Base-by-base conservation (phyloP, 2,113 vertebrate species). In the mouse (Mus musculus) region DNA sequence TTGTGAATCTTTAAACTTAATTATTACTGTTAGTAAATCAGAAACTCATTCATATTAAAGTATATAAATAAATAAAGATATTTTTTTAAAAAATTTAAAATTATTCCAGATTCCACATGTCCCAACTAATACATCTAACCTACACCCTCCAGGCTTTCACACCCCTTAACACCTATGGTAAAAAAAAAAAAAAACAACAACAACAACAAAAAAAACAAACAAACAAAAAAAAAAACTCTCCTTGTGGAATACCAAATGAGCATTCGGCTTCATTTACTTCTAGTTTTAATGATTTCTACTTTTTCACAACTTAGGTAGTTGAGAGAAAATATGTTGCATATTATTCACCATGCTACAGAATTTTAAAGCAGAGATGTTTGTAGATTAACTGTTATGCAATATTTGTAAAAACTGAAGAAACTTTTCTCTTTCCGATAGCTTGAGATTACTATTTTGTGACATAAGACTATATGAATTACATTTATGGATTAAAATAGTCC, bases 391-490 rank as follows among this genome's bases (percentile, higher is more conserved):
- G 52, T 82, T 26, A 76, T 20, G 28, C 2, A 82, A 4, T 87
- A 77, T 69, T 88, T 93, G 39, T 67, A 80, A 78, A 90, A 94
- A 85, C 16, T 69, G 65, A 59, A 59, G 90, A 63, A 71, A 42
- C 4, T 77, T 84, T 49, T 33, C 36, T 88, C 33, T 90, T 88
- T 80, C 30, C 52, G 22, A 26, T 7, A 49, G 28, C 52, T 77
- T 80, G 28, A 82, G 71, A 72, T 87, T 75, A 80, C 59, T 77
- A 69, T 86, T 72, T 76, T 86, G 59, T 9, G 42, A 86, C 19
- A 87, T 33, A n/a, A 72, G 36, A 72, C 36, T 8, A 20, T 72
- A 72, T n/a, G 17, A 39, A 72, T n/a, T 72, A 72, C 36, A n/a
- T 72, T 17, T n/a, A 39, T 9, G 17, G 71, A n/a, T n/a, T 72